A percentile compares a stretch with the other conserved stretches of the same genome.
Evolutionary conservation across 2,797 vertebrate genomes (phyloP).

Genomic region (Anguilla anguilla): DNA sequence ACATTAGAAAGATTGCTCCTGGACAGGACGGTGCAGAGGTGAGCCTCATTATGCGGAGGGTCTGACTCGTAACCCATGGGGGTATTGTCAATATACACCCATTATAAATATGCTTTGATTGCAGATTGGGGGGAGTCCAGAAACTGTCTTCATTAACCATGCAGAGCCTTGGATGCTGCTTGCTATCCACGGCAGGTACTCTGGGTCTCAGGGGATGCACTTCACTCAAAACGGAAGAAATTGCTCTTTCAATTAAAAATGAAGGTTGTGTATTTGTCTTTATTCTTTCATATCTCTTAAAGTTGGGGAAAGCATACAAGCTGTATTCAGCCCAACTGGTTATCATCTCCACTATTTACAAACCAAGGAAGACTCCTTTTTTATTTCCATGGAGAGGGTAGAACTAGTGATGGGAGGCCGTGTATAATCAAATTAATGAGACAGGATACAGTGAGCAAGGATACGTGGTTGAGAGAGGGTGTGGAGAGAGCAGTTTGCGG

Average conservation of each 20-base stretch:
- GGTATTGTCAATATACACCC: not conserved
- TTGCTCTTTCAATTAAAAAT: not conserved
- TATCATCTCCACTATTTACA: not conserved
- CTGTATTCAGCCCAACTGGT: not conserved
- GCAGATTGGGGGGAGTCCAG: not conserved
- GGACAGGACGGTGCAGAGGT: not conserved
- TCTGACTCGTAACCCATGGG: not conserved
- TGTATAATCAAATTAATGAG: not conserved
- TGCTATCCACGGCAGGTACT: not conserved
- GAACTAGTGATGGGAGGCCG: not conserved
- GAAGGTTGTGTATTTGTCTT: not conserved
- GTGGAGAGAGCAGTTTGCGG: not conserved
- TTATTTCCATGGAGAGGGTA: not conserved
- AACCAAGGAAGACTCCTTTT: not conserved
- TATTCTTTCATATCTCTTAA: not conserved
- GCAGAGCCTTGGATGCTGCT: not conserved
- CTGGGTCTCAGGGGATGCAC: not conserved
- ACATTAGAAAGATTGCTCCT: not conserved
- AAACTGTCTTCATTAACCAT: not conserved
- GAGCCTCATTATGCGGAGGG: constrained; percentile 10
- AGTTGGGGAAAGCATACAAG: not conserved
- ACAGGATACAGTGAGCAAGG: not conserved
- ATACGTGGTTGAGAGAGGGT: not conserved
- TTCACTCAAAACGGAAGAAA: not conserved
- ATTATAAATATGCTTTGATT: constrained; percentile 12